Evolutionary conservation across 2,113 vertebrate genomes (phyloP), one percentile per base, ranked within the genome.

Genomic region (Planiliza haematocheilus): DNA sequence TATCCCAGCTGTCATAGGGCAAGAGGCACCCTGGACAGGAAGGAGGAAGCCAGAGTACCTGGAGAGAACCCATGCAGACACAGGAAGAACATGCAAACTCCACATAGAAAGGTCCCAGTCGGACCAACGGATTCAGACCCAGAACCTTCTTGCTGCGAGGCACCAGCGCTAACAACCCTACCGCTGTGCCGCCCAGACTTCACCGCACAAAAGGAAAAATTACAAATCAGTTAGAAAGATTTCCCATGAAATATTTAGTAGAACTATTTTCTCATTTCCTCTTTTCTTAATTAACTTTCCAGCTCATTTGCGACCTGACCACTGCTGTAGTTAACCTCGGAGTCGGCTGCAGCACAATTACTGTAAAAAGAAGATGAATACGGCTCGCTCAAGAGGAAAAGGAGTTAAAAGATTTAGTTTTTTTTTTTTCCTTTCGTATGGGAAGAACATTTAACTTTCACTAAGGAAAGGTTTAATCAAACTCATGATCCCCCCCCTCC

Each of bases 361-460:
- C 12, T 58, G 18, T 34, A 39, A 14, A n/a, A 7, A 13, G 2
- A 78, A 63, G 50, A 61, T 14, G 7, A 70, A 78, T 12, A 18
- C 41, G 74, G 52, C n/a, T 73, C 14, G 45, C n/a, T n/a, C 7
- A 58, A 64, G 51, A 63, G 24, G 43, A 45, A 63, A 73, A 66
- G 8, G 48, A n/a, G 5, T 80, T 77, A 70, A 59, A 36, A 18
- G 53, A 39, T 52, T 82, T 30, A 3, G 24, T 30, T 30, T 30
- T 30, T 30, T 30, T 30, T 30, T 30, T 30, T 30, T 30, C 5
- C 12, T 57, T 76, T 82, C 66, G 77, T 64, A 77, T 51, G 53
- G 24, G 42, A 60, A 16, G 53, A 77, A 82, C 59, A 79, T 72
- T 81, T 76, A 81, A 86, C 69, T 75, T 82, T 83, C 73, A 65